These are phyloP conservation scores for Meriones psammophilus DNA, from an alignment of 2,797 vertebrate species.

Conservation along the genomic window DNA sequence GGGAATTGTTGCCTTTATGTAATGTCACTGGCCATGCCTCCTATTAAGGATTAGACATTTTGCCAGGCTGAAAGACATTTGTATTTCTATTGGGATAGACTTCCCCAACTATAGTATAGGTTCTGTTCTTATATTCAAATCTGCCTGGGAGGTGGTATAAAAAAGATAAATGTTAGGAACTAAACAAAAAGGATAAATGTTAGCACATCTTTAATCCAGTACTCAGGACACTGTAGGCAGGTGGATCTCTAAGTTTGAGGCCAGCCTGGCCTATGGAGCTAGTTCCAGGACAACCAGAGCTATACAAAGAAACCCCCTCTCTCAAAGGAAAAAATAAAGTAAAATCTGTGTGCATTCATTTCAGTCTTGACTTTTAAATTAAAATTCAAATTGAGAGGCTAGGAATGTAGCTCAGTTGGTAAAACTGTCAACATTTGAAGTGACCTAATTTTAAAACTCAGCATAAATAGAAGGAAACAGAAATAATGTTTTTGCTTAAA, in stretches of 20 bases:
- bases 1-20: background rate
- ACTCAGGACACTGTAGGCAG: background rate
- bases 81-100: background rate
- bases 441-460: constrained; percentile 42
- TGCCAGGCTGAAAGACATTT: background rate
- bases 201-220: background rate
- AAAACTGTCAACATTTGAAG: background rate
- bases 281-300: background rate
- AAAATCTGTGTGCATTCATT: background rate
- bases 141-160: background rate
- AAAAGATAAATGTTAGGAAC: no score
- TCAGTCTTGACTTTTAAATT: constrained; percentile 7
- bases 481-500: background rate
- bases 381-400: background rate
- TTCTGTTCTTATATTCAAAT: background rate
- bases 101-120: background rate
- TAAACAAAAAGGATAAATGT: no score
- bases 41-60: constrained; percentile 36
- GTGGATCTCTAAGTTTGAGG: background rate
- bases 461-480: constrained; percentile 34
- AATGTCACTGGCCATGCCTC: background rate
- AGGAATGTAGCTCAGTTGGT: background rate
- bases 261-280: background rate
- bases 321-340: background rate
- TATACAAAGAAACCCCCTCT: background rate